These are phyloP conservation scores for Neoarius graeffei DNA, from an alignment of 2,113 vertebrate genomes.

Conservation along the genomic window DNA sequence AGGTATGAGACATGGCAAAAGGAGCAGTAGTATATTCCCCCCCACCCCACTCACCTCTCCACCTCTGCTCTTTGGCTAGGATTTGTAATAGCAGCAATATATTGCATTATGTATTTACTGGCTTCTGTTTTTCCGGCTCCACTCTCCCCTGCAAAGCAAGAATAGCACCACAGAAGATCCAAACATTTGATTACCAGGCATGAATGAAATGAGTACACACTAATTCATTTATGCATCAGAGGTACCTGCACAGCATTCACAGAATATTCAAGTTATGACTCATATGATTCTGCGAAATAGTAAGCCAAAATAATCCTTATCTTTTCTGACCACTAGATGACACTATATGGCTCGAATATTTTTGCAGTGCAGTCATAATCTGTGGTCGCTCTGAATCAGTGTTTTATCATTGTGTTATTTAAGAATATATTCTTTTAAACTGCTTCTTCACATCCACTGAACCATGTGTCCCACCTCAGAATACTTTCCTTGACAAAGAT, in stretches of 20 bases:
- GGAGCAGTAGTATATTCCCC: background rate
- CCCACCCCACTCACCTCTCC: slow-evolving; percentile 81
- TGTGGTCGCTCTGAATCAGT: slow-evolving; percentile 49
- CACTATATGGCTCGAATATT: slow-evolving; percentile 48
- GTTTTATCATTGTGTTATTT: slow-evolving; percentile 37
- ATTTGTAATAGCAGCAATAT: slow-evolving; percentile 98
- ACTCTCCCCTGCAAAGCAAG: slow-evolving; percentile 84
- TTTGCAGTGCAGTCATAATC: slow-evolving; percentile 38
- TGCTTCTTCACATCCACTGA: slow-evolving; percentile 24
- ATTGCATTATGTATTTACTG: slow-evolving; percentile 99
- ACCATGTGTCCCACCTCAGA: slow-evolving; percentile 24
- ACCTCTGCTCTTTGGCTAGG: slow-evolving; percentile 93
- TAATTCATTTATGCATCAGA: background rate
- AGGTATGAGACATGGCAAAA: background rate
- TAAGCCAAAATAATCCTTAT: background rate
- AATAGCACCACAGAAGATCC: background rate
- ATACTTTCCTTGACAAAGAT: slow-evolving; percentile 36
- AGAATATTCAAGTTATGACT: background rate
- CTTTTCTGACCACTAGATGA: slow-evolving; percentile 65
- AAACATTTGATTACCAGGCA: background rate
- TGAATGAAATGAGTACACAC: background rate
- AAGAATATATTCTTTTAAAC: slow-evolving; percentile 47
- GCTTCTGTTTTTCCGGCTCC: slow-evolving; percentile 98
- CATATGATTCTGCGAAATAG: background rate
- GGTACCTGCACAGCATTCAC: background rate